These are phyloP conservation scores for Clanis bilineata DNA, from an alignment of 2,888 invertebrate species.

Conservation along the genomic window DNA sequence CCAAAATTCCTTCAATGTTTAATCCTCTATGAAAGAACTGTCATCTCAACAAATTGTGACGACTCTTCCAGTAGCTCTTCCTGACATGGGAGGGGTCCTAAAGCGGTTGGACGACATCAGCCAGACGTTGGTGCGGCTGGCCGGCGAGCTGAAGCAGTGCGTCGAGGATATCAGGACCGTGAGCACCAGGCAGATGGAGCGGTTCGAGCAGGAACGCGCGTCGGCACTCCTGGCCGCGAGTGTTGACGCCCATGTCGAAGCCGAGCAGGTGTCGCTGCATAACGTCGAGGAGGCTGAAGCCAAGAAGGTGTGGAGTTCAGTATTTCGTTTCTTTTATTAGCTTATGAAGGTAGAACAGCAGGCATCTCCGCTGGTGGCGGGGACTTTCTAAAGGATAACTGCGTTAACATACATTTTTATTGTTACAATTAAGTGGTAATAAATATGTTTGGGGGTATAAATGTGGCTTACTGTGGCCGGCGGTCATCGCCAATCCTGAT, in stretches of 20 bases:
- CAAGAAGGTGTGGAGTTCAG: slow-evolving; percentile 84
- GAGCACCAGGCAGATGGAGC: slow-evolving; percentile 84
- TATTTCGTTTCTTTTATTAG: too few species aligned
- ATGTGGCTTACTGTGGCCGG: too few species aligned
- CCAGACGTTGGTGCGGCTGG: slow-evolving; percentile 85
- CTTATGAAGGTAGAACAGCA: too few species aligned
- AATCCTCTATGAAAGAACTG: too few species aligned
- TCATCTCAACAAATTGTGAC: neutral
- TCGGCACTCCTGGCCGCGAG: slow-evolving; percentile 86
- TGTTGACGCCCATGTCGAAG: slow-evolving; percentile 84
- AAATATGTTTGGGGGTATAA: too few species aligned
- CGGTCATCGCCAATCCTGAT: too few species aligned
- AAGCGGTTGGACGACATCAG: slow-evolving; percentile 88
- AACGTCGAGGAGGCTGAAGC: slow-evolving; percentile 84
- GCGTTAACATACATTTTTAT: too few species aligned
- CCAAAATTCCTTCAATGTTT: too few species aligned
- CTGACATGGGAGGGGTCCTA: slow-evolving; percentile 72
- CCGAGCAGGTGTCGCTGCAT: slow-evolving; percentile 69
- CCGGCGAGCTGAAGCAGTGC: slow-evolving; percentile 87
- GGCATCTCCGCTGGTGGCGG: too few species aligned
- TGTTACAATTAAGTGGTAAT: too few species aligned
- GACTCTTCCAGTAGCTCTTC: slow-evolving; percentile 24
- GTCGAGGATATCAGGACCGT: slow-evolving; percentile 88
- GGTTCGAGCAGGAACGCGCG: slow-evolving; percentile 84
- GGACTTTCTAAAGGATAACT: too few species aligned